A percentile compares a stretch with the other conserved stretches of the same genome.
Evolutionary conservation across 2,797 vertebrate genomes (phyloP).

Genomic region (Sphenodon punctatus): DNA sequence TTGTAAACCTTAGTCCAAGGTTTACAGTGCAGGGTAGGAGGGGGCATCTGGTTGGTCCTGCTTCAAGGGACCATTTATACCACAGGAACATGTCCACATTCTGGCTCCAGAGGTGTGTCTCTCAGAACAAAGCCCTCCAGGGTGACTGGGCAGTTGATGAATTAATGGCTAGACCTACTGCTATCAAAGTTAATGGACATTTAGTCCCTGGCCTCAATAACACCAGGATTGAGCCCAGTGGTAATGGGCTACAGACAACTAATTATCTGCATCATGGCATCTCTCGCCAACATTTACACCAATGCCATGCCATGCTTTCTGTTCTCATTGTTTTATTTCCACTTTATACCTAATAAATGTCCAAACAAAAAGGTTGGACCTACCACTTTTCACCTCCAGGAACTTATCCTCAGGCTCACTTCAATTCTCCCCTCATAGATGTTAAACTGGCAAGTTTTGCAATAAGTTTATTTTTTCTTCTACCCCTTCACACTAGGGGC

Average conservation of each 20-base stretch:
- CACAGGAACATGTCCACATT: not conserved
- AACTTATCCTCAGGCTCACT: too few species aligned
- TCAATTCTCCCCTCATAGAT: too few species aligned
- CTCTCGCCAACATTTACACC: not conserved
- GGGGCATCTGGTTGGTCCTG: too few species aligned
- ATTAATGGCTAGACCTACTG: not conserved
- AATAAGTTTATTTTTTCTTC: too few species aligned
- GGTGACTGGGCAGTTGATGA: not conserved
- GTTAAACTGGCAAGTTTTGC: too few species aligned
- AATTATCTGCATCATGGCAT: not conserved
- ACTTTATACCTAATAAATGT: too few species aligned
- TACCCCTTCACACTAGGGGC: too few species aligned
- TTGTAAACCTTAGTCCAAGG: too few species aligned
- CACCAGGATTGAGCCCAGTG: not conserved
- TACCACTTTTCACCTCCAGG: too few species aligned
- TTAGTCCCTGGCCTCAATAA: not conserved
- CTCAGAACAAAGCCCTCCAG: not conserved
- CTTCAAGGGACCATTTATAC: fast-evolving
- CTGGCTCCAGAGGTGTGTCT: not conserved
- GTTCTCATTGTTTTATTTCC: not conserved
- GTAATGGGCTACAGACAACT: not conserved
- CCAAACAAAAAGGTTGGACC: too few species aligned
- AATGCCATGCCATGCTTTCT: not conserved
- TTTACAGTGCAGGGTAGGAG: too few species aligned
- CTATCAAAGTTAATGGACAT: not conserved